A percentile compares a stretch with the other conserved stretches of the same genome.
These are phyloP conservation scores for Probosciger aterrimus DNA, from an alignment of 2,113 vertebrate genomes.

Conservation along the genomic window DNA sequence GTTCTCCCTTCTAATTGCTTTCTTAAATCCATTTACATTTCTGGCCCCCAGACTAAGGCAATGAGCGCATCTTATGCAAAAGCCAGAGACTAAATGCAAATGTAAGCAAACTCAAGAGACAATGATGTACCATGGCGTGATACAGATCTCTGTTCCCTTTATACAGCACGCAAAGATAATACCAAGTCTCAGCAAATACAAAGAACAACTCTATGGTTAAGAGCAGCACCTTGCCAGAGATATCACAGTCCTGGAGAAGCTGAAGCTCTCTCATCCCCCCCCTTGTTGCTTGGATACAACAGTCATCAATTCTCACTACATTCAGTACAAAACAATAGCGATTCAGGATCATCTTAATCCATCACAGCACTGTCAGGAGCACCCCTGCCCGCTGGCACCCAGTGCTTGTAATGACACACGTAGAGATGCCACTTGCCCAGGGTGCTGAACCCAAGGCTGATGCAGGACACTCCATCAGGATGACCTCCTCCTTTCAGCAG, in stretches of 20 bases:
- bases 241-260: background rate
- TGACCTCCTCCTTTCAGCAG: background rate
- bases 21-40: background rate
- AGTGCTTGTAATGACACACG: background rate
- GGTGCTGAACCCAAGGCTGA: background rate
- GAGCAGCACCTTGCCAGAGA: background rate
- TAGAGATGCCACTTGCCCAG: background rate
- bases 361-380: slow-evolving; percentile 54
- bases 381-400: background rate
- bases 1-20: background rate
- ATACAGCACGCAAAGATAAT: background rate
- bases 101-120: background rate
- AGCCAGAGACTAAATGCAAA: background rate
- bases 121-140: background rate
- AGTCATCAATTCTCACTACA: slow-evolving; percentile 48
- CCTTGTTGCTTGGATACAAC: slow-evolving; percentile 33
- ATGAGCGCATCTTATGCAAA: fast-evolving
- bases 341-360: slow-evolving; percentile 61
- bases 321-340: slow-evolving; percentile 46
- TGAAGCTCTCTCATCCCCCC: slow-evolving; percentile 6
- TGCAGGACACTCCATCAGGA: background rate
- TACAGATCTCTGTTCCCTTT: background rate
- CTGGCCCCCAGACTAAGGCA: background rate
- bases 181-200: background rate
- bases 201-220: background rate